Percentiles rank a stretch among this genome's conserved stretches.
Conservation (phyloP, 1,140 invertebrate genomes). For the Manduca sexta region DNA sequence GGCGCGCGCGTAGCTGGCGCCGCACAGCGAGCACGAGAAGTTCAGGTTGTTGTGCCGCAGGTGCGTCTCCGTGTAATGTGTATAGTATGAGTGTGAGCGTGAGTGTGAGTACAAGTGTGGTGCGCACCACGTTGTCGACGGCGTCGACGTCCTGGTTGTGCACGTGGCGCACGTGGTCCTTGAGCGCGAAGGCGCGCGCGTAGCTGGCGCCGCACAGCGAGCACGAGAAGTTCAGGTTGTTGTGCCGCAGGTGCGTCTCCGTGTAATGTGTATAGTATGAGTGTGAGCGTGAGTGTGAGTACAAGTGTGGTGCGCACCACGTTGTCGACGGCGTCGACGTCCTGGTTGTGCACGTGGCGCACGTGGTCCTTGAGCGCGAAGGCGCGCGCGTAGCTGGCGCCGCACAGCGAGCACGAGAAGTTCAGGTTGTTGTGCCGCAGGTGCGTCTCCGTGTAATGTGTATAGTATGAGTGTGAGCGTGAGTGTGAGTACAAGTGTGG, state of each 20-base stretch:
- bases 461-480: no score
- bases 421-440: conserved; percentile 79
- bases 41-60: conserved; percentile 79
- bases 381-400: conserved; percentile 80
- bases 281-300: no score
- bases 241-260: conserved; percentile 78
- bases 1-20: conserved; percentile 80
- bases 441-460: conserved; percentile 83
- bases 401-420: conserved; percentile 80
- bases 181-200: conserved; percentile 80
- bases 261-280: no score
- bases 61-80: no score
- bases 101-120: no score
- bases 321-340: conserved; percentile 7
- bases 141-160: conserved; percentile 42
- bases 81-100: no score
- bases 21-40: conserved; percentile 80
- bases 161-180: conserved; percentile 79
- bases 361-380: conserved; percentile 83
- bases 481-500: no score
- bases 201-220: conserved; percentile 83
- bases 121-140: conserved; percentile 7
- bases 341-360: conserved; percentile 71
- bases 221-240: conserved; percentile 81
- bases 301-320: no score